Percentiles rank a stretch among this genome's conserved stretches.
Evolutionary conservation across 2,888 invertebrate species (phyloP).

Genomic region (Drosophila picticornis): DNA sequence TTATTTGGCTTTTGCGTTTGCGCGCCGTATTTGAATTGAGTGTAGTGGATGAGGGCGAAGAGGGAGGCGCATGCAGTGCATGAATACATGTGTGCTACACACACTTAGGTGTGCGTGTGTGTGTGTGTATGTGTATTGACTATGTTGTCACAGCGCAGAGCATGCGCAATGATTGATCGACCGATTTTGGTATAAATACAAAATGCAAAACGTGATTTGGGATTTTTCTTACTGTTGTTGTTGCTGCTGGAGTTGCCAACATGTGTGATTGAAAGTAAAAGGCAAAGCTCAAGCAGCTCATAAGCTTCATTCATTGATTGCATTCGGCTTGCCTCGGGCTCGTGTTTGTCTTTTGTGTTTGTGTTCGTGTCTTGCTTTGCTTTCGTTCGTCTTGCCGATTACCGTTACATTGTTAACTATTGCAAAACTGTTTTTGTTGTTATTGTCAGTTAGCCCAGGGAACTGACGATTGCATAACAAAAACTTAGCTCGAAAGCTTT

Average conservation of each 20-base stretch:
- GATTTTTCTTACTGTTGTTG: slow-evolving; percentile 27
- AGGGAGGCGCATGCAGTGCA: slow-evolving; percentile 1
- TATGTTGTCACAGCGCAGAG: slow-evolving; percentile 52
- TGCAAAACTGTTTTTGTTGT: slow-evolving; percentile 66
- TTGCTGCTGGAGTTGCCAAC: slow-evolving; percentile 44
- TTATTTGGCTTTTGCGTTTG: slow-evolving; percentile 43
- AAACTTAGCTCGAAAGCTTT: slow-evolving; percentile 31
- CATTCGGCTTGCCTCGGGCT: slow-evolving; percentile 45
- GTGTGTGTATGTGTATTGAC: slow-evolving; percentile 12
- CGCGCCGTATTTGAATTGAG: slow-evolving; percentile 54
- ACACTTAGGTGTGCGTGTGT: slow-evolving; percentile 4
- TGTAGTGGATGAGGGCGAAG: slow-evolving; percentile 5
- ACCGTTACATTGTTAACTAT: slow-evolving; percentile 79
- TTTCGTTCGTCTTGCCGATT: slow-evolving; percentile 59
- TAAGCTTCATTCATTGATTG: slow-evolving; percentile 78
- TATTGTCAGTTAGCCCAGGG: slow-evolving; percentile 26
- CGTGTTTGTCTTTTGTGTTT: neutral
- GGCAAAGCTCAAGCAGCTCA: slow-evolving; percentile 69
- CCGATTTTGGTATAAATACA: slow-evolving; percentile 45
- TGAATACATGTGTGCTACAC: slow-evolving; percentile 2
- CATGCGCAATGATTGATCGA: slow-evolving; percentile 51
- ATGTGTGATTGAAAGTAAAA: slow-evolving; percentile 83
- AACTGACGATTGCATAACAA: slow-evolving; percentile 46
- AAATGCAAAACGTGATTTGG: slow-evolving; percentile 70
- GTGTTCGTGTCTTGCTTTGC: slow-evolving; percentile 18